A percentile compares a stretch with the other conserved stretches of the same genome.
These are phyloP conservation scores for Lasaia peninsularis DNA, from an alignment of 1,140 invertebrate species.

Conservation along the genomic window DNA sequence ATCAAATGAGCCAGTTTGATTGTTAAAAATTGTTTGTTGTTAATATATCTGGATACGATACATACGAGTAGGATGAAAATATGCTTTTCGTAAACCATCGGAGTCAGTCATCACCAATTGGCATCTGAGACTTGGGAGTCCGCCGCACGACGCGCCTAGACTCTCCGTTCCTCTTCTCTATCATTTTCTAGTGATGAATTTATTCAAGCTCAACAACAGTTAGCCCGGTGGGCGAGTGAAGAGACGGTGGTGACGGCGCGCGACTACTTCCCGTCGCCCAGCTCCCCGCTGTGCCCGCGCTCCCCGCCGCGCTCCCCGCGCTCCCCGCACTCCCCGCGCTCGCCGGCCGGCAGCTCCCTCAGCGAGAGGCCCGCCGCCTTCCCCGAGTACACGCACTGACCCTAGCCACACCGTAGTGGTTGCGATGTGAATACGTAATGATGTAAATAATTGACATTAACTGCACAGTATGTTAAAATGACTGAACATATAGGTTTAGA, in stretches of 20 bases:
- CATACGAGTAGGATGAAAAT: no score
- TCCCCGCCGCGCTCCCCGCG: slow-evolving; percentile 77
- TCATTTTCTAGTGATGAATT: slow-evolving; percentile 95
- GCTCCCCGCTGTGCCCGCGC: slow-evolving; percentile 57
- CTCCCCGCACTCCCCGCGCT: slow-evolving; percentile 74
- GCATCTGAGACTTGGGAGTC: slow-evolving; percentile 34
- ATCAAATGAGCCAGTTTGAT: no score
- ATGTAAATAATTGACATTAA: slow-evolving; percentile 28
- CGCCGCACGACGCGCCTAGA: slow-evolving; percentile 55
- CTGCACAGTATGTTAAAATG: slow-evolving; percentile 40
- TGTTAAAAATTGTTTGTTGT: no score
- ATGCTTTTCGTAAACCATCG: no score
- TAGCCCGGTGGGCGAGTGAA: slow-evolving; percentile 94
- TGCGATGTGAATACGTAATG: slow-evolving; percentile 25
- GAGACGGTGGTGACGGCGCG: slow-evolving; percentile 84
- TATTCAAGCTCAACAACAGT: slow-evolving; percentile 95
- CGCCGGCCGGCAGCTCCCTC: slow-evolving; percentile 51
- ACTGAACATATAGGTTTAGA: slow-evolving; percentile 32
- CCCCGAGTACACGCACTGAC: slow-evolving; percentile 79
- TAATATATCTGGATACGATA: no score
- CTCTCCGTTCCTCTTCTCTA: slow-evolving; percentile 79
- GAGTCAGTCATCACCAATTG: slow-evolving; percentile 8
- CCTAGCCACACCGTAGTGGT: slow-evolving; percentile 24
- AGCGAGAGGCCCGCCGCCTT: slow-evolving; percentile 68
- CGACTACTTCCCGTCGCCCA: slow-evolving; percentile 77